These are phyloP conservation scores for Ypsolopha sequella DNA, from an alignment of 2,888 invertebrate species.

Conservation along the genomic window DNA sequence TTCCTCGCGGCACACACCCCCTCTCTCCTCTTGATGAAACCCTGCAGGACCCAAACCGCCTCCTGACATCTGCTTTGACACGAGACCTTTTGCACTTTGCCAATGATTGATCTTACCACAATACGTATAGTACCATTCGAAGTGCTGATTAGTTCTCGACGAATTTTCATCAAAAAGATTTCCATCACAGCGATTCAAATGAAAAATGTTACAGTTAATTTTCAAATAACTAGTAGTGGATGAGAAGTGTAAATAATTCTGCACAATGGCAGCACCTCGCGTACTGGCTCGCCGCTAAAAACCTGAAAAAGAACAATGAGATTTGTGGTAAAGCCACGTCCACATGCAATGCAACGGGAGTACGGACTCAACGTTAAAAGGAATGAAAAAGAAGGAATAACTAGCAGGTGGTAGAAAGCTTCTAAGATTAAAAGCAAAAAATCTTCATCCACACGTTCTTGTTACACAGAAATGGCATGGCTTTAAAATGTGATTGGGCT, in stretches of 20 bases:
- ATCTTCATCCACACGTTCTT: too few species aligned
- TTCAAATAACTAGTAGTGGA: not conserved
- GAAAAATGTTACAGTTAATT: not conserved
- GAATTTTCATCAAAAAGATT: not conserved
- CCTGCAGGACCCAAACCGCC: conserved; percentile 19
- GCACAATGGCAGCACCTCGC: not conserved
- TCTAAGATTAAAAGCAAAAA: not conserved
- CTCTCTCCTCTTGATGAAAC: not conserved
- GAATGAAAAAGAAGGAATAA: not conserved
- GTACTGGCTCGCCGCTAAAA: not conserved
- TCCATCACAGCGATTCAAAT: not conserved
- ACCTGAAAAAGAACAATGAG: conserved; percentile 8
- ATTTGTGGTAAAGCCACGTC: conserved; percentile 5
- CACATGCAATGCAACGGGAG: conserved; percentile 8
- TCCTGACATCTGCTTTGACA: conserved; percentile 19
- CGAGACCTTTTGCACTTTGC: conserved; percentile 15
- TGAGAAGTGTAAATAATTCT: not conserved
- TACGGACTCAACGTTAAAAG: not conserved
- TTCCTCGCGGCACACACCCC: conserved; percentile 13
- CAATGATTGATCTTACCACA: conserved; percentile 23
- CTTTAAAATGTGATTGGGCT: not conserved
- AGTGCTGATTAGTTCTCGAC: not conserved
- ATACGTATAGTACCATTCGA: not conserved
- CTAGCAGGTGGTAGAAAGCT: not conserved
- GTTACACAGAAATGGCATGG: not conserved